These are phyloP conservation scores for Enteromius radiatus DNA, from an alignment of 2,797 vertebrate genomes.

Conservation along the genomic window DNA sequence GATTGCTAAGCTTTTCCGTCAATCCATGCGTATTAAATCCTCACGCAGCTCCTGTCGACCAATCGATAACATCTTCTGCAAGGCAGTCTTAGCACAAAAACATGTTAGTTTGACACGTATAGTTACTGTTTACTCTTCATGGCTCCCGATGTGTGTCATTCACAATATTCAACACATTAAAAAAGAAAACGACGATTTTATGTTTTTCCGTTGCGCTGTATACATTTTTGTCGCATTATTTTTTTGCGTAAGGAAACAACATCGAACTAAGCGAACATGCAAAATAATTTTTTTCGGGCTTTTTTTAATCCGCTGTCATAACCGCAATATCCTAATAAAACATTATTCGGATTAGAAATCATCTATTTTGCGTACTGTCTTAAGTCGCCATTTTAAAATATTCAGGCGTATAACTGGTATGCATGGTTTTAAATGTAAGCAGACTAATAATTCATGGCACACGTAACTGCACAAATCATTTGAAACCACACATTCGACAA, in stretches of 20 bases:
- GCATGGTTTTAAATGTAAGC: constrained; percentile 1
- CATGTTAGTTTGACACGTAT: background rate
- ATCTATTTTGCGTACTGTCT: background rate
- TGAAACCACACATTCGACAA: background rate
- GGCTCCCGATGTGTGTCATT: background rate
- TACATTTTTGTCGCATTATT: background rate
- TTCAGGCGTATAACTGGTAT: background rate
- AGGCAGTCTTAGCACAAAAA: background rate
- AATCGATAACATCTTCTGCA: constrained; percentile 15
- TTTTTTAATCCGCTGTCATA: background rate
- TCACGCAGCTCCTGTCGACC: constrained; percentile 8
- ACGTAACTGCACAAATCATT: background rate
- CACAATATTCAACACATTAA: background rate
- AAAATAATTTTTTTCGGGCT: background rate
- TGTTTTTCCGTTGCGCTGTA: background rate
- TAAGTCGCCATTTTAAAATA: constrained; percentile 1
- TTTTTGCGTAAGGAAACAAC: background rate
- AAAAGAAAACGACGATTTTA: background rate
- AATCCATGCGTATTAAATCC: constrained; percentile 28
- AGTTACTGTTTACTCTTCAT: background rate
- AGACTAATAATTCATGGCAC: constrained; percentile 8
- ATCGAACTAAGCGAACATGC: background rate
- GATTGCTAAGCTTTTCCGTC: constrained; percentile 48
- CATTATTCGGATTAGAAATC: background rate
- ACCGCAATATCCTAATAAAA: background rate